Base-by-base conservation (phyloP, 1,140 invertebrate genomes). In the Limonius californicus region DNA sequence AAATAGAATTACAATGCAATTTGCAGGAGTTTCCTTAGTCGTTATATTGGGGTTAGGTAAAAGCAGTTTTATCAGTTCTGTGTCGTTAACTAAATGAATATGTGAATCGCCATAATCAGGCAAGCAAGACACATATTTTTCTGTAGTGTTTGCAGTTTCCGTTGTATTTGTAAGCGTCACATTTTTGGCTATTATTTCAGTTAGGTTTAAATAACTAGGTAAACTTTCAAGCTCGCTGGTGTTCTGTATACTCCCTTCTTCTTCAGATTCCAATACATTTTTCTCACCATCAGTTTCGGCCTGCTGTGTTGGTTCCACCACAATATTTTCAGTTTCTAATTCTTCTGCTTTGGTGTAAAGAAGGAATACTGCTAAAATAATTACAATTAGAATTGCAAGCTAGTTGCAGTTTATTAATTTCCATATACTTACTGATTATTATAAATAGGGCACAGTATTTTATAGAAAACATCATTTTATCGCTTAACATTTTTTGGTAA, bases 1-100 rank as follows among this genome's bases (percentile, higher is more conserved):
- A 77, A 98, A 98, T 62, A 97, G 79, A 0, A 97, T 86, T 12
- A 93, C 67, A 54, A 88, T 81, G 80, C 95, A 97, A 59, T 85
- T 79, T n/a, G 82, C 86, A 20, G 81, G 79, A 14, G 77, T 79
- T 61, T 80, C 72, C 54, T 79, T 81, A 39, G 72, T 76, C 19
- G 61, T 67, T 1, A 79, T 69, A 63, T 81, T 81, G 0, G 74
- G 69, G 32, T 80, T 68, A 2, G 79, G 74, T 56, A 77, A 72
- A 0, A 82, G 67, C 12, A 81, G 61, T 65, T 73, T 72, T 1
- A 81, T 73, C 2, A 77, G 60, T 60, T 76, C 72, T 6, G 76
- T 76, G 58, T 75, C 74, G 60, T 77, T 77, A 1, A 75, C 72
- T 32, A 77, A 54, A 59, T 77, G 71, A 0, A 77, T 73, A 14